Evolutionary conservation across 2,888 invertebrate genomes (phyloP).

Genomic region (Pseudococcus jackbeardsleyi): DNA sequence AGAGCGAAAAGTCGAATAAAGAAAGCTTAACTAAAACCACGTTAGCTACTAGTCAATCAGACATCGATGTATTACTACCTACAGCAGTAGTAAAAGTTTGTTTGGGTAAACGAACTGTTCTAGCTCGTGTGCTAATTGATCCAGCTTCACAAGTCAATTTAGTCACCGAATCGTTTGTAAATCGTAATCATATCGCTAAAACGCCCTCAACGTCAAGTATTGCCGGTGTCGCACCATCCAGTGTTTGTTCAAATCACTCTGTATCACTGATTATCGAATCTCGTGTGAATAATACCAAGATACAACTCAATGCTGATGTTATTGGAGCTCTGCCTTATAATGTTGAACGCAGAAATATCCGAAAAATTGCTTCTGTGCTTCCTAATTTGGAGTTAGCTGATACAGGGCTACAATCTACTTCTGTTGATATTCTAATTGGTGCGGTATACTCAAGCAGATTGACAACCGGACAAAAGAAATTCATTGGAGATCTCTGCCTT

Average conservation of each 20-base stretch:
- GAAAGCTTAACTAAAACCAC: too few relatives aligned
- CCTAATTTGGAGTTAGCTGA: constrained; percentile 5
- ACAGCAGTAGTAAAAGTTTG: constrained; percentile 40
- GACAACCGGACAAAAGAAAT: not conserved
- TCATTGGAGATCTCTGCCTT: constrained; percentile 37
- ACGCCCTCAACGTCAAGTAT: not conserved
- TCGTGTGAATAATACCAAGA: not conserved
- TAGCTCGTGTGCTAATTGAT: constrained; percentile 55
- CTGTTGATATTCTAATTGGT: constrained; percentile 42
- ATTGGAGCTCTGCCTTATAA: constrained; percentile 36
- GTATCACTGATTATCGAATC: constrained; percentile 46
- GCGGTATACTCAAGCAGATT: constrained; percentile 22
- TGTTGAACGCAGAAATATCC: not conserved
- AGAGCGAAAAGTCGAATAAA: too few relatives aligned
- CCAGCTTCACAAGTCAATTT: constrained; percentile 52
- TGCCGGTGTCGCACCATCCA: not conserved
- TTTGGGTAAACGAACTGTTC: not conserved
- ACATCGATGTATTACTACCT: not conserved
- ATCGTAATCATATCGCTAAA: not conserved
- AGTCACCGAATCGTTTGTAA: constrained; percentile 29
- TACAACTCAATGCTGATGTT: constrained; percentile 55
- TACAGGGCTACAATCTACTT: not conserved
- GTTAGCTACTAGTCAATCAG: too few relatives aligned
- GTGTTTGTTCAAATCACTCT: not conserved
- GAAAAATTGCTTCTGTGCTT: not conserved